Evolutionary conservation across 92 coral and sea anemone species (phyloP).

Genomic region (Micromussa lordhowensis): DNA sequence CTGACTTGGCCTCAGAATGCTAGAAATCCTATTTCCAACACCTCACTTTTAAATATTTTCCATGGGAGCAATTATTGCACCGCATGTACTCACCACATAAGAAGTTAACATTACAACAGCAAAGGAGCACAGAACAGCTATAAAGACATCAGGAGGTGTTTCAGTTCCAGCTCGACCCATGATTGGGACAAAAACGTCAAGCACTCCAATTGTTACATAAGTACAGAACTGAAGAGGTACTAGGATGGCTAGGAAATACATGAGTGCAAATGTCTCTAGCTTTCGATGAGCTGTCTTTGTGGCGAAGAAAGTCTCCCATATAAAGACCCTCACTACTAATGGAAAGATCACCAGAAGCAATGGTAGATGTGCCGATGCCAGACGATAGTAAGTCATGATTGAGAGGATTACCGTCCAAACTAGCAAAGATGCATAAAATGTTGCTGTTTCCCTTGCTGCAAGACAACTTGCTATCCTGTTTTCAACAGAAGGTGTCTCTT

Average conservation of each 20-base stretch:
- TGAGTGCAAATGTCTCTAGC: conserved; percentile 44
- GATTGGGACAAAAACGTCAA: conserved; percentile 86
- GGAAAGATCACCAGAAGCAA: conserved; percentile 82
- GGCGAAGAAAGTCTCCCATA: conserved; percentile 82
- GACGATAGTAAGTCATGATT: conserved; percentile 77
- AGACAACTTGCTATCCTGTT: not conserved
- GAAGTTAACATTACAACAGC: conserved; percentile 75
- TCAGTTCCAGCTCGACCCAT: conserved; percentile 91
- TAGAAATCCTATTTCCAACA: no score
- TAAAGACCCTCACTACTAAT: conserved; percentile 70
- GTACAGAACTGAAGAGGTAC: conserved; percentile 75
- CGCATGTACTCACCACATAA: conserved; percentile 78
- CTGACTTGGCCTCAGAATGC: no score
- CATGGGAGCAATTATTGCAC: no score
- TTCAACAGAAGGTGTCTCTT: not conserved
- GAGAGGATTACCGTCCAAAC: conserved; percentile 85
- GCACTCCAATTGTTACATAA: conserved; percentile 57
- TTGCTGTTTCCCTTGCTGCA: conserved; percentile 63
- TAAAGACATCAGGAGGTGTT: conserved; percentile 82
- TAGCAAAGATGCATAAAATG: conserved; percentile 81
- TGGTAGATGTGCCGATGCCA: conserved; percentile 93
- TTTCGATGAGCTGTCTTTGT: conserved; percentile 24
- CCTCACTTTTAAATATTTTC: no score
- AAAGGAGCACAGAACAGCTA: conserved; percentile 73
- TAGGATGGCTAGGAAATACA: conserved; percentile 59